Base-by-base conservation (phyloP, 2,113 vertebrate species). In the Amazona guildingii region DNA sequence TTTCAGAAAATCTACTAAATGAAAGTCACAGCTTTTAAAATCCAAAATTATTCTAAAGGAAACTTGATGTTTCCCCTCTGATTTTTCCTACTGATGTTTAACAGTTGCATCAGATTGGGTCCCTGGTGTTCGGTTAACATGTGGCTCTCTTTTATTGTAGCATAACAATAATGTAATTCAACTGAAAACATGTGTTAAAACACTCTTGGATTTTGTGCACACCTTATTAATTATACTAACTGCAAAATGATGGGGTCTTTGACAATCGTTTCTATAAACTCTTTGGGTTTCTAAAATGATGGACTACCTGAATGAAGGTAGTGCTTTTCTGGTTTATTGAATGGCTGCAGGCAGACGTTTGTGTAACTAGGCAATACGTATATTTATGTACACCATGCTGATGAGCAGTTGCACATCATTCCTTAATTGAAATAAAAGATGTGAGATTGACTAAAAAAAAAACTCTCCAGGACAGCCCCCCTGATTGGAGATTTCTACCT, bases 191-290 rank as follows among this genome's bases (percentile, higher is more conserved):
- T 85, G 89, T 95, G 94, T 79, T 79, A 68, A 96, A 97, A 94
- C 94, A 94, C 90, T 82, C 82, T 25, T 64, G 21, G 77, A 87
- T 89, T 96, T 79, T 59, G 78, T 85, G 91, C 93, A 87, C 94
- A 96, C 95, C 95, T 96, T 96, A 96, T 96, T 97, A 96, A 96
- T 96, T 97, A 97, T 93, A 80, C 93, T 96, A 96, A 96, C 95
- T 85, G 88, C 87, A 90, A 97, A 95, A 96, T 96, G 94, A 96
- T 74, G 94, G 96, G 84, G 44, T 97, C 94, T 93, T 87, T 97
- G 87, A 92, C 94, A 97, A 74, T 76, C 35, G 4, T 93, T 95
- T 93, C 87, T 94, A 52, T 87, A 92, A 95, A 90, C 84, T 80
- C 93, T 85, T 76, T 43, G 81, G 90, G 81, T 89, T 95, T 89